phyloP scores from a whole-genome alignment of 2,113 vertebrate species.

The Formicarius rufipectus region DNA sequence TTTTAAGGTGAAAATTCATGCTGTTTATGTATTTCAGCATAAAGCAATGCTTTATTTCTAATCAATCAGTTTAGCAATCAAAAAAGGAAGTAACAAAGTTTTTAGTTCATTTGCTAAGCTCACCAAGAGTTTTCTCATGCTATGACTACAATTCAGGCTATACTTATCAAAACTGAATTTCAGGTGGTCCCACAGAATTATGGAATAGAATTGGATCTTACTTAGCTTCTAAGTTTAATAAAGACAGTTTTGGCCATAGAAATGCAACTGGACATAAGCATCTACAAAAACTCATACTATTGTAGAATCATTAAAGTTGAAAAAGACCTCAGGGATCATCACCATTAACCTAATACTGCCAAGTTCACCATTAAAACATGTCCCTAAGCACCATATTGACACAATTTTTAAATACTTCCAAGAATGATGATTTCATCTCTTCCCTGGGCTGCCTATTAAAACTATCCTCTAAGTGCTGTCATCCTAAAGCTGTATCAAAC shows the following conservation, averaged over 20 bases:
- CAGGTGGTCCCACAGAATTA: not conserved
- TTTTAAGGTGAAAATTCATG: not conserved
- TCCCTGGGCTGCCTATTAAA: not conserved
- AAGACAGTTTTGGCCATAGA: not conserved
- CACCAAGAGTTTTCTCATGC: not conserved
- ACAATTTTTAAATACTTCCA: not conserved
- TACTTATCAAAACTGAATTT: not conserved
- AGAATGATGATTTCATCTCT: not conserved
- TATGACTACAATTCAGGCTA: accelerated
- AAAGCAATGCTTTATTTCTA: not conserved
- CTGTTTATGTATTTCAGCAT: not conserved
- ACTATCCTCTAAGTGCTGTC: accelerated
- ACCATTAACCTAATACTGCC: not conserved
- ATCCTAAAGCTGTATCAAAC: not conserved
- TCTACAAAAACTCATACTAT: not conserved
- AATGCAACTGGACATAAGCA: accelerated
- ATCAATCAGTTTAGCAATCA: not conserved
- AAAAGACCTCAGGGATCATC: not conserved
- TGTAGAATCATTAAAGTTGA: not conserved
- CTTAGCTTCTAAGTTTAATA: not conserved
- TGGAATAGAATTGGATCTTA: not conserved
- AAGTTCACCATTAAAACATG: not conserved
- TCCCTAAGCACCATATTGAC: not conserved
- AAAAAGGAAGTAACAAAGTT: not conserved
- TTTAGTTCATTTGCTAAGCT: not conserved